These are phyloP conservation scores for Zele albiditarsus DNA, from an alignment of 2,888 invertebrate species.

Conservation along the genomic window DNA sequence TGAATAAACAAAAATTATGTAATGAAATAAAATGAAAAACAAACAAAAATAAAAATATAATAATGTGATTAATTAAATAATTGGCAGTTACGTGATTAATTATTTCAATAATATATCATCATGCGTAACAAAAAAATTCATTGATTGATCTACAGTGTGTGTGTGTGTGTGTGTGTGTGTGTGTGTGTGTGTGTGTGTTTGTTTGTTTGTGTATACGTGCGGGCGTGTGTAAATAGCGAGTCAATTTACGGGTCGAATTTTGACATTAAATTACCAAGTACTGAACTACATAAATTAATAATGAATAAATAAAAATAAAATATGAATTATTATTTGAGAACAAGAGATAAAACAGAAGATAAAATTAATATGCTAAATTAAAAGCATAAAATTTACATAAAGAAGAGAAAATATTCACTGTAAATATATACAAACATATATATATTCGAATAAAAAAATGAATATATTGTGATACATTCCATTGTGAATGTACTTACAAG, in stretches of 20 bases:
- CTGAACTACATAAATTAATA: conserved; percentile 15
- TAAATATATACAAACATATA: conserved; percentile 18
- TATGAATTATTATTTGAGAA: neutral
- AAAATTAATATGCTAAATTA: neutral
- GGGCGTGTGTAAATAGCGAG: conserved; percentile 9
- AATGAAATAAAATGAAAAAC: neutral
- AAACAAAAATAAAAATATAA: neutral
- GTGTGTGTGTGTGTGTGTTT: neutral
- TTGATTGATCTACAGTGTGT: neutral
- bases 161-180: neutral
- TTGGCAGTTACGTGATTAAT: conserved; percentile 6
- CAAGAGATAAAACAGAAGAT: neutral
- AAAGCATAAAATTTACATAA: neutral
- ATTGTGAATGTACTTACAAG: conserved; percentile 4
- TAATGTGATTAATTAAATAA: conserved; percentile 11
- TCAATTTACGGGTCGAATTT: conserved; percentile 33
- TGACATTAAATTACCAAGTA: conserved; percentile 32
- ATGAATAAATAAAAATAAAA: neutral
- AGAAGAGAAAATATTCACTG: neutral
- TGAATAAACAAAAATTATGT: neutral
- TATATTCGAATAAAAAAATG: neutral
- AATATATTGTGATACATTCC: conserved; percentile 7
- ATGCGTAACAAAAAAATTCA: neutral
- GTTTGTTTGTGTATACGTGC: neutral
- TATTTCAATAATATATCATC: neutral